Evolutionary conservation across 2,113 vertebrate genomes (phyloP).

Genomic region (Puntigrus tetrazona): DNA sequence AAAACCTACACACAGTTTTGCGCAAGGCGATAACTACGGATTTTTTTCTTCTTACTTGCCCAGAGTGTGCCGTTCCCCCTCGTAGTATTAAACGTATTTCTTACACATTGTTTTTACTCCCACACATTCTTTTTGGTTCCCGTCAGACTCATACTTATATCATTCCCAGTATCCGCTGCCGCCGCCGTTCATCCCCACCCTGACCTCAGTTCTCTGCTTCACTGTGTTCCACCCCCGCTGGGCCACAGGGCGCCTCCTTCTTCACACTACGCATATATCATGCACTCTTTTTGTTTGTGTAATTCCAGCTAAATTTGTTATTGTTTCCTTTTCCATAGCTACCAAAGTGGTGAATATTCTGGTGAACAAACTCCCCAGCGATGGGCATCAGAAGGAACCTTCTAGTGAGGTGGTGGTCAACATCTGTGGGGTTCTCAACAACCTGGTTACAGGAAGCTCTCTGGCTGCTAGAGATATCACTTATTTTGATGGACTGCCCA

Average conservation of each 20-base stretch:
- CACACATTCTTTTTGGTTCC: slow-evolving; percentile 19
- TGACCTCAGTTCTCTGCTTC: slow-evolving; percentile 16
- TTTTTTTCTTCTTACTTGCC: neutral
- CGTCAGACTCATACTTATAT: slow-evolving; percentile 5
- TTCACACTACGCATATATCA: slow-evolving; percentile 36
- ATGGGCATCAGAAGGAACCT: slow-evolving; percentile 77
- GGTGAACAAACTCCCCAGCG: slow-evolving; percentile 85
- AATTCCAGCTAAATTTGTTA: slow-evolving; percentile 55
- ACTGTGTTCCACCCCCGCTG: neutral
- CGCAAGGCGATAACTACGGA: neutral
- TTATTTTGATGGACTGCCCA: slow-evolving; percentile 90
- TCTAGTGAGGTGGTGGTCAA: slow-evolving; percentile 86
- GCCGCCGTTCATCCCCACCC: slow-evolving; percentile 12
- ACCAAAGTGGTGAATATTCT: slow-evolving; percentile 88
- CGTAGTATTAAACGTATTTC: neutral
- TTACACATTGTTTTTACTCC: slow-evolving; percentile 2
- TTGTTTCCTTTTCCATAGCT: slow-evolving; percentile 71
- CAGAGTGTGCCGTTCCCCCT: neutral
- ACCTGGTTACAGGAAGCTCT: slow-evolving; percentile 86
- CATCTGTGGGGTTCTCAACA: slow-evolving; percentile 89
- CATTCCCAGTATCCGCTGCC: slow-evolving; percentile 1
- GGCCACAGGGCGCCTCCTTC: neutral
- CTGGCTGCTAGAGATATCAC: slow-evolving; percentile 87
- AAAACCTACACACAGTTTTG: neutral
- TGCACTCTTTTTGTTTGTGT: slow-evolving; percentile 60